These are phyloP conservation scores for Lepidurus arcticus DNA, from an alignment of 1,140 invertebrate genomes.

Conservation along the genomic window DNA sequence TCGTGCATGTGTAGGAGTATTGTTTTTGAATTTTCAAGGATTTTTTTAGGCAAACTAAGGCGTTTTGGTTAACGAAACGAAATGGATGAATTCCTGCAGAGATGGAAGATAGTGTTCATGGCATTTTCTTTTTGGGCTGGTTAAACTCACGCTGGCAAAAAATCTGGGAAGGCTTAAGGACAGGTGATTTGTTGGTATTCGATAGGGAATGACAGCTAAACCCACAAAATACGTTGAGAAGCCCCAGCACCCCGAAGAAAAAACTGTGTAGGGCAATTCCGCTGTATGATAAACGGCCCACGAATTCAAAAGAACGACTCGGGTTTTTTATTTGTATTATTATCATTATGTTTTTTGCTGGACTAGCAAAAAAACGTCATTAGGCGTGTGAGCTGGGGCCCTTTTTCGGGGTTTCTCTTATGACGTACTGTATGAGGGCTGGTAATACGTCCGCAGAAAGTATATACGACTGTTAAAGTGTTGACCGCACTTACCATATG, in stretches of 20 bases:
- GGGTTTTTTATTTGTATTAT: background rate
- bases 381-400: background rate
- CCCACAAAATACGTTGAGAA: background rate
- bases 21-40: too few species aligned
- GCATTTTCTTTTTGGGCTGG: background rate
- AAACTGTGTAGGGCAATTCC: background rate
- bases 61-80: background rate
- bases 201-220: background rate
- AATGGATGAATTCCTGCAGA: background rate
- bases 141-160: background rate
- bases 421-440: background rate
- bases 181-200: slow-evolving; percentile 6
- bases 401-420: background rate
- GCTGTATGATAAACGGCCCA: background rate
- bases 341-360: background rate
- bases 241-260: background rate
- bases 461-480: background rate
- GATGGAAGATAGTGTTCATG: background rate
- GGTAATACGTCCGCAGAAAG: background rate
- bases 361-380: background rate
- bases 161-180: background rate
- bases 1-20: background rate
- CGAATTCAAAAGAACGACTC: background rate
- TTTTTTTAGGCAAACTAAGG: too few species aligned
- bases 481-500: slow-evolving; percentile 4